Evolutionary conservation across 2,888 invertebrate species (phyloP).

Genomic region (Euproctis similis): DNA sequence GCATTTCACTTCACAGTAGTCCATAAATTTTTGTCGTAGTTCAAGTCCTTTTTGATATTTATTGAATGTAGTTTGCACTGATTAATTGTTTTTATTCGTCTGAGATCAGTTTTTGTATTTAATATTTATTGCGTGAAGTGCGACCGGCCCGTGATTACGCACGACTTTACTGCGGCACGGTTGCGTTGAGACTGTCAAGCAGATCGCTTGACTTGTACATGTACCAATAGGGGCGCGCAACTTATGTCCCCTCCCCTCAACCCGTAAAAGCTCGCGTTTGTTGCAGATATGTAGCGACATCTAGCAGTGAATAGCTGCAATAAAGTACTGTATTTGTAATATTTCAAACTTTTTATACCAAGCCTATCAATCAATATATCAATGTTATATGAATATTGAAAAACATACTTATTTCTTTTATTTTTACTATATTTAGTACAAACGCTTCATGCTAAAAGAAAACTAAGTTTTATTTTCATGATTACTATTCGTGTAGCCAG

Average conservation of each 20-base stretch:
- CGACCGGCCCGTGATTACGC: slow-evolving; percentile 44
- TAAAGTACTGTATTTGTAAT: slow-evolving; percentile 9
- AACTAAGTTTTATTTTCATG: no score
- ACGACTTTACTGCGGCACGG: slow-evolving; percentile 54
- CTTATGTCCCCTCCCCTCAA: slow-evolving; percentile 41
- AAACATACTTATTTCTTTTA: no score
- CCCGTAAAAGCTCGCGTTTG: slow-evolving; percentile 41
- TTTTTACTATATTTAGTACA: no score
- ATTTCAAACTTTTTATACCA: no score
- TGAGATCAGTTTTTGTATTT: slow-evolving; percentile 56
- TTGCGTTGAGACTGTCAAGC: slow-evolving; percentile 65
- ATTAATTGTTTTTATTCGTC: slow-evolving; percentile 38
- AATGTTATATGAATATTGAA: no score
- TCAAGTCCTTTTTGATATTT: slow-evolving; percentile 35
- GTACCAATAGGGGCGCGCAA: slow-evolving; percentile 65
- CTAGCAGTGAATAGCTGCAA: slow-evolving; percentile 44
- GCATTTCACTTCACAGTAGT: slow-evolving; percentile 69
- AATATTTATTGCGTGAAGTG: slow-evolving; percentile 65
- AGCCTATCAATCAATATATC: no score
- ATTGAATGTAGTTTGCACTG: slow-evolving; percentile 38
- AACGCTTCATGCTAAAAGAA: no score
- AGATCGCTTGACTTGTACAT: slow-evolving; percentile 55
- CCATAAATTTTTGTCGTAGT: slow-evolving; percentile 28
- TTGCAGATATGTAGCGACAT: slow-evolving; percentile 39
- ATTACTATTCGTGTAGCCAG: no score